Base-by-base conservation (phyloP, 2,113 vertebrate genomes). In the Macaca fascicularis region DNA sequence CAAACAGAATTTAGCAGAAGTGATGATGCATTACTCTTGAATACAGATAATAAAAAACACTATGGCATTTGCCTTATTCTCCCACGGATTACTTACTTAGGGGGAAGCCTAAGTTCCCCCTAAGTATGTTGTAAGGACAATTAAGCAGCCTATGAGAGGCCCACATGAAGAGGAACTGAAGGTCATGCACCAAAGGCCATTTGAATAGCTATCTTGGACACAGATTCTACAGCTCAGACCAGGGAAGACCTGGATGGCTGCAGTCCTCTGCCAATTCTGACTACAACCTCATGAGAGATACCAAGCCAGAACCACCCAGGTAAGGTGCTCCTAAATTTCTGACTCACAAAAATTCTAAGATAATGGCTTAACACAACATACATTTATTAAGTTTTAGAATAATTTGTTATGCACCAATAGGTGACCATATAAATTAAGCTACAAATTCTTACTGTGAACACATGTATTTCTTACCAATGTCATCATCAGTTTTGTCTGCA, bases 401-500 rank as follows among this genome's bases (percentile, higher is more conserved):
- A 90, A 79, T 81, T 1, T 88, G 86, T 94, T 86, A 95, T 48
- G 10, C 5, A 75, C 14, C 4, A 95, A 87, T 8, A 94, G 20
- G 17, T 76, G 89, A 93, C 17, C 59, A 79, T 13, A 96, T 87
- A 86, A 61, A 30, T 32, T 70, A 6, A 0, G 80, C 0, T 30
- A 94, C 22, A 79, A 80, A 72, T 57, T 93, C 64, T 79, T 96
- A 23, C 4, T 11, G 20, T 25, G 12, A 95, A 82, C 10, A 83
- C 43, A 67, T n/a, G 0, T 74, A 7, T 38, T 93, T 97, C 98
- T 98, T 98, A 99, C 99, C 99, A 69, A 99, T 99, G 96, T 99
- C 99, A 90, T 99, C 99, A 81, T 99, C 99, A 13, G 99, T 99
- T 98, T 99, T 99, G 97, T 99, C 99, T 14, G 98, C 99, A 48